Conservation (phyloP, 1,140 invertebrate genomes). For the Drosophila nasuta region DNA sequence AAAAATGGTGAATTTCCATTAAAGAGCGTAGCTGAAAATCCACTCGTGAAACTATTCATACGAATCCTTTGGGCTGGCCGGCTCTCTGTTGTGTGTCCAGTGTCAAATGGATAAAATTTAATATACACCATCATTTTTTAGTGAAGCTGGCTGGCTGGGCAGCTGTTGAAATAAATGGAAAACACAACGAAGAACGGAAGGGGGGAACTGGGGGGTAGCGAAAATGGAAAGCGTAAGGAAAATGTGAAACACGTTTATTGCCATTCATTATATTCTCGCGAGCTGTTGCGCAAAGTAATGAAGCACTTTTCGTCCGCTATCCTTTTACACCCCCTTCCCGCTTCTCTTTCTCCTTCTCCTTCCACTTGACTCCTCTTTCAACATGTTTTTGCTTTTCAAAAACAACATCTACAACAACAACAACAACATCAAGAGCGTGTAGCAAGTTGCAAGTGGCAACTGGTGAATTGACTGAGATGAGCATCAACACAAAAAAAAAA, state of each 20-base stretch:
- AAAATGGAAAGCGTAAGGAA: slow-evolving; percentile 65
- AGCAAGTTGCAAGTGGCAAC: slow-evolving; percentile 38
- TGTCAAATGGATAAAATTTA: slow-evolving; percentile 24
- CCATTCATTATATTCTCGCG: slow-evolving; percentile 83
- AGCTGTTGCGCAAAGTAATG: slow-evolving; percentile 83
- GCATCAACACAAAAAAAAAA: slow-evolving; percentile 16
- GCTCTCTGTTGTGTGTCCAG: not conserved
- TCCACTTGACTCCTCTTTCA: slow-evolving; percentile 7
- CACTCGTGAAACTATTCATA: slow-evolving; percentile 11
- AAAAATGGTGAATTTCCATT: slow-evolving; percentile 10
- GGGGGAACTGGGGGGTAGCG: not conserved
- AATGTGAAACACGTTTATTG: slow-evolving; percentile 83
- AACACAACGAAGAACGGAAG: slow-evolving; percentile 33
- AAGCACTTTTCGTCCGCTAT: slow-evolving; percentile 70
- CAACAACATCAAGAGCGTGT: slow-evolving; percentile 5
- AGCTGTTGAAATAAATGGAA: slow-evolving; percentile 49
- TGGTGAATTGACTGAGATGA: slow-evolving; percentile 57
- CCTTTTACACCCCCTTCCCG: slow-evolving; percentile 44
- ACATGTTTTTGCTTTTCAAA: slow-evolving; percentile 52
- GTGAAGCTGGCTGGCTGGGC: not conserved
- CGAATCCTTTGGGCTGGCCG: not conserved
- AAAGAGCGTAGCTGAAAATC: not conserved
- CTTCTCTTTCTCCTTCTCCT: too few species aligned
- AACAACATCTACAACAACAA: slow-evolving; percentile 3
- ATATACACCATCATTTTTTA: slow-evolving; percentile 23